Percentiles rank a stretch among this genome's conserved stretches.
phyloP scores from a whole-genome alignment of 2,888 invertebrate species.

The Actias luna region DNA sequence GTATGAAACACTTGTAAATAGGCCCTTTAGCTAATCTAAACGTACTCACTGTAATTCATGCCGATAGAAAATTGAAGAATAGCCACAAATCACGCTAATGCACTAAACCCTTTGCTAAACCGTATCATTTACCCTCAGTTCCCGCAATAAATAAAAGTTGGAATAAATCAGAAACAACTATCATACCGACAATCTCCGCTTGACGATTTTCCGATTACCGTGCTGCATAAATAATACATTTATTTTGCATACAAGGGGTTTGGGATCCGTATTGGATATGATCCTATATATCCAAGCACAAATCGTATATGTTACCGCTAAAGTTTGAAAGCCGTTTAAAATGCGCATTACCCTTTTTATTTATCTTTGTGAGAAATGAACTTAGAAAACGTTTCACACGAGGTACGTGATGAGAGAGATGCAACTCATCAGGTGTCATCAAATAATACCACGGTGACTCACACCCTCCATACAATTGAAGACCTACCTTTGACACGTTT shows the following conservation, averaged over 20 bases:
- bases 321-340: no score
- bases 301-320: no score
- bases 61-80: constrained; percentile 32
- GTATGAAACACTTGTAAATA: constrained; percentile 28
- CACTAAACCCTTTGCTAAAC: constrained; percentile 15
- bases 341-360: no score
- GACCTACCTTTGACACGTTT: no score
- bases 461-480: no score
- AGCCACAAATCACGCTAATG: constrained; percentile 38
- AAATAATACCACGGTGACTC: no score
- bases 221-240: constrained; percentile 66
- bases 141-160: constrained; percentile 24
- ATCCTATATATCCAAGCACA: background rate
- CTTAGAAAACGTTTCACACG: no score
- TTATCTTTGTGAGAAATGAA: no score
- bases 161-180: constrained; percentile 49
- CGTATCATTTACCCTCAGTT: background rate
- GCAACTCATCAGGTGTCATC: no score
- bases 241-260: constrained; percentile 59
- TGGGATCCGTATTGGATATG: constrained; percentile 44
- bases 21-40: constrained; percentile 33
- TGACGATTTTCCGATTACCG: constrained; percentile 62
- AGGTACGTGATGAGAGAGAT: no score
- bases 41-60: constrained; percentile 25
- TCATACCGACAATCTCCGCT: constrained; percentile 45